Conservation (phyloP, 2,888 invertebrate species). For the Himalopsyche anomala region DNA sequence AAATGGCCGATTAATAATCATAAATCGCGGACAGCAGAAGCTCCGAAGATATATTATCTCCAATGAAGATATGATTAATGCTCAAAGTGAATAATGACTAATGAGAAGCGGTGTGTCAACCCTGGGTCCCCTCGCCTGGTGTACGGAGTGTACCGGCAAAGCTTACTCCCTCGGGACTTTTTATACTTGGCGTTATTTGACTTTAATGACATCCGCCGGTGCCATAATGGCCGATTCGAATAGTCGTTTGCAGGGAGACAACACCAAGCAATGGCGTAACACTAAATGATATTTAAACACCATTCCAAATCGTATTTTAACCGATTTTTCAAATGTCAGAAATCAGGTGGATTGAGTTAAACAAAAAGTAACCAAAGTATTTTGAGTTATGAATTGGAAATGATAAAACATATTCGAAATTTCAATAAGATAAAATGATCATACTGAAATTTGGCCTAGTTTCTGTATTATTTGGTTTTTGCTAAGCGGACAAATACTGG, state of each 20-base stretch:
- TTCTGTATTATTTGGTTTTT: too few species aligned
- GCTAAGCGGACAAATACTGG: too few species aligned
- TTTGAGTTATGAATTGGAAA: too few species aligned
- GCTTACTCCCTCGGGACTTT: conserved; percentile 38
- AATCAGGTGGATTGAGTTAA: too few species aligned
- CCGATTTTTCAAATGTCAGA: too few species aligned
- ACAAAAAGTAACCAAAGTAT: too few species aligned
- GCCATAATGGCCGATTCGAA: conserved; percentile 42
- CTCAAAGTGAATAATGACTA: conserved; percentile 42
- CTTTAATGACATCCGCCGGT: conserved; percentile 42
- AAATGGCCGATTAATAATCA: conserved; percentile 39
- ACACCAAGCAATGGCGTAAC: neutral
- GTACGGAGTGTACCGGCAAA: conserved; percentile 17
- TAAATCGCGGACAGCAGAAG: conserved; percentile 37
- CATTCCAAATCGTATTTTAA: too few species aligned
- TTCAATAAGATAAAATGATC: too few species aligned
- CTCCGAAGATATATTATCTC: neutral
- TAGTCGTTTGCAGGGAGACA: conserved; percentile 42
- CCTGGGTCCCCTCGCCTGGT: neutral
- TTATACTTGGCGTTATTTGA: conserved; percentile 40
- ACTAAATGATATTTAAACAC: too few species aligned
- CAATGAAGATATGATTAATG: conserved; percentile 36
- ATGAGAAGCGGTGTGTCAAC: conserved; percentile 15
- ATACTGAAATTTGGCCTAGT: too few species aligned
- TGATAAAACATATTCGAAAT: too few species aligned